These are phyloP conservation scores for Cartodere bifasciata DNA, from an alignment of 2,888 invertebrate genomes.

Conservation along the genomic window DNA sequence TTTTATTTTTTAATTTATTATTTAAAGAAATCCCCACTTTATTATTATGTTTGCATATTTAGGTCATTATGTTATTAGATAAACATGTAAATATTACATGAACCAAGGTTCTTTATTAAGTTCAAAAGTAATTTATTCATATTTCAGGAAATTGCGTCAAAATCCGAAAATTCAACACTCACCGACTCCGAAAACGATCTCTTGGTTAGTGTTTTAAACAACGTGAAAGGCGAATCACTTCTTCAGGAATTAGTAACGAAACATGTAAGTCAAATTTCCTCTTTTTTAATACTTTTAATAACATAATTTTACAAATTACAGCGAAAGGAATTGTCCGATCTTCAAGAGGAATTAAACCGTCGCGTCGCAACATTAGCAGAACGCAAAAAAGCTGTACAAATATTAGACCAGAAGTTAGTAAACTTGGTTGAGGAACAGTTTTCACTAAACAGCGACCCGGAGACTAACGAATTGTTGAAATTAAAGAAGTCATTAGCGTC, in stretches of 20 bases:
- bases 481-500: constrained; percentile 36
- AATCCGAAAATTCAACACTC: constrained; percentile 38
- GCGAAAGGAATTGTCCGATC: constrained; percentile 58
- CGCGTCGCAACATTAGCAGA: constrained; percentile 49
- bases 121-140: too few relatives aligned
- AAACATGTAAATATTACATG: too few relatives aligned
- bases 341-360: constrained; percentile 55
- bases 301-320: constrained; percentile 25
- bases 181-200: constrained; percentile 49
- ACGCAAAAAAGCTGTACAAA: constrained; percentile 52
- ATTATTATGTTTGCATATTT: too few relatives aligned
- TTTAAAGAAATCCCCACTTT: constrained; percentile 2
- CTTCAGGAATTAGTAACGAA: constrained; percentile 57
- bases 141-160: too few relatives aligned
- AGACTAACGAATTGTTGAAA: constrained; percentile 23
- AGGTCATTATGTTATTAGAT: too few relatives aligned
- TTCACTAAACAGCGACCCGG: constrained; percentile 14
- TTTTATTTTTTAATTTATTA: constrained; percentile 14
- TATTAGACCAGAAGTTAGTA: constrained; percentile 55
- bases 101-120: too few relatives aligned
- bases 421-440: constrained; percentile 52
- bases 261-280: constrained; percentile 45
- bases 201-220: constrained; percentile 50
- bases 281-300: constrained; percentile 3
- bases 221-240: constrained; percentile 51